Percentiles rank a stretch among this genome's conserved stretches.
phyloP scores from a whole-genome alignment of 2,113 vertebrate genomes.

The Mus pahari region DNA sequence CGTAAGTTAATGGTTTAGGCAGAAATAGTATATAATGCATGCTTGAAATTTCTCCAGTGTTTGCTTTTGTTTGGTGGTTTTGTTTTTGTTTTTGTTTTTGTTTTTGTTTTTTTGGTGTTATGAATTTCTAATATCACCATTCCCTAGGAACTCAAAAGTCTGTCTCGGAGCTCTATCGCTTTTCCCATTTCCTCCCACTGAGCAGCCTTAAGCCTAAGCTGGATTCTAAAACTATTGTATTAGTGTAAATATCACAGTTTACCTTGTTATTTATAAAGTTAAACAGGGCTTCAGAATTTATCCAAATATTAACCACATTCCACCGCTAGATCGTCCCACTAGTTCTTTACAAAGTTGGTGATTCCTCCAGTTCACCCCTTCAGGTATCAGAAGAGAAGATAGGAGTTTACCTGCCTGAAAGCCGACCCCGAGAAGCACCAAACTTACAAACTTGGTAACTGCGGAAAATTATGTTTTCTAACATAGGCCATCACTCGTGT shows the following conservation, averaged over 20 bases:
- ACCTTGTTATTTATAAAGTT: neutral
- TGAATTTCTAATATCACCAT: neutral
- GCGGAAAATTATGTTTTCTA: neutral
- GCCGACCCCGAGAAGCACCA: neutral
- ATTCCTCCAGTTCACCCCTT: neutral
- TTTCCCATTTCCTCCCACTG: neutral
- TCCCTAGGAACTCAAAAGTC: neutral
- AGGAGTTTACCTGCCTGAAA: neutral
- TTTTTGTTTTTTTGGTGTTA: neutral
- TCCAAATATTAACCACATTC: neutral
- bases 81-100: neutral
- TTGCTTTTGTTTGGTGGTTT: neutral
- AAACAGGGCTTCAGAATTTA: neutral
- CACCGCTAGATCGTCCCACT: rapidly evolving
- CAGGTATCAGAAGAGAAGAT: neutral
- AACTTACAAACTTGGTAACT: neutral
- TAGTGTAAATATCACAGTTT: neutral
- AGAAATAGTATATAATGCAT: neutral
- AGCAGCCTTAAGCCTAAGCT: neutral
- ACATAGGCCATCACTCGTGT: neutral
- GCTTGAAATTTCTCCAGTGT: neutral
- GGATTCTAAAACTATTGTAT: neutral
- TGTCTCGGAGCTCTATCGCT: neutral
- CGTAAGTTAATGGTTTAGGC: neutral
- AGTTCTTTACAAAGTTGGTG: neutral